Conservation (phyloP, 2,888 invertebrate genomes). For the Megaustenia siamemsis region DNA sequence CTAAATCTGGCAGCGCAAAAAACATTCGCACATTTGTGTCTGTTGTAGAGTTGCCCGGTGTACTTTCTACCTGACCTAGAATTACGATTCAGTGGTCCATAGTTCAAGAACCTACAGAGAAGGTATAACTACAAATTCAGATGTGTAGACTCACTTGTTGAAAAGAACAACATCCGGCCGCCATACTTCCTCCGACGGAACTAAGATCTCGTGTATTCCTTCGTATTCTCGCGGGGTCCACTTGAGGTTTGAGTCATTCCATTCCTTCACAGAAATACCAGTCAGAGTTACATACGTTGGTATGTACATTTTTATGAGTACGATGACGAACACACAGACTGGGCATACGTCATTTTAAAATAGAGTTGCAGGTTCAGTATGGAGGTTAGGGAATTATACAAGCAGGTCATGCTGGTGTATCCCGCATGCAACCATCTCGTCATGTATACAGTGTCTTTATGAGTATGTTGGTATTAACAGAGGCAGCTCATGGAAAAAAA, state of each 20-base stretch:
- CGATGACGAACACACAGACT: neutral
- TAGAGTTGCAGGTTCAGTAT: no score
- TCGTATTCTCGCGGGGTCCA: conserved; percentile 97
- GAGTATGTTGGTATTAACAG: no score
- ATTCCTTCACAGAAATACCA: conserved; percentile 66
- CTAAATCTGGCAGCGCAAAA: no score
- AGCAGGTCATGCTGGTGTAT: no score
- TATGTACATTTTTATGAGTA: neutral
- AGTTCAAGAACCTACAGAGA: neutral
- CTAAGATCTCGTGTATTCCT: conserved; percentile 94
- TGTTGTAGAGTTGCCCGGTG: no score
- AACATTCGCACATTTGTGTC: no score
- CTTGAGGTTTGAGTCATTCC: conserved; percentile 91
- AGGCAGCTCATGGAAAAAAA: no score
- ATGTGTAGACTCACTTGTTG: conserved; percentile 76
- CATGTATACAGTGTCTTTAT: no score
- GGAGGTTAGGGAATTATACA: no score
- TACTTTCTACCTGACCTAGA: no score
- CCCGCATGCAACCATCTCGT: no score
- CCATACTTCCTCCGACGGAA: conserved; percentile 88
- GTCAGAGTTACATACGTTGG: neutral
- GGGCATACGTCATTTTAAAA: neutral
- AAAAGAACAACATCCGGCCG: conserved; percentile 78
- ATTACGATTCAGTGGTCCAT: no score
- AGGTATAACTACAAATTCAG: neutral